A percentile compares a stretch with the other conserved stretches of the same genome.
Conservation (phyloP, 2,113 vertebrate genomes). For the Papio anubis region DNA sequence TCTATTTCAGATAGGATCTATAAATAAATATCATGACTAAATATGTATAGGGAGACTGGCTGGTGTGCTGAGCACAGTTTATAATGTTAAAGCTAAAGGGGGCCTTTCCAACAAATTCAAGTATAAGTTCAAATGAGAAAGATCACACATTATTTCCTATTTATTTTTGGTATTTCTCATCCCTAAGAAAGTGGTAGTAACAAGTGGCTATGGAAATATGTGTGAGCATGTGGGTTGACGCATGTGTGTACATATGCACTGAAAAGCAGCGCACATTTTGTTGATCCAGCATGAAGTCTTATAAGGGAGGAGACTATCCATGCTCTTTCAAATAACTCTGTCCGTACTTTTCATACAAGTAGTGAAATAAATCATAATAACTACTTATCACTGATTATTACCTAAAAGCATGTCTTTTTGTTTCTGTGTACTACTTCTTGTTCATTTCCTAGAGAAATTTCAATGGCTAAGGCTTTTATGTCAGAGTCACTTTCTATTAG, state of each 20-base stretch:
- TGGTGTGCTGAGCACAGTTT: not conserved
- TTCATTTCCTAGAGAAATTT: constrained; percentile 53
- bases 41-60: not conserved
- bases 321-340: not conserved
- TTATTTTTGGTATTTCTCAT: not conserved
- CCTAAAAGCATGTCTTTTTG: constrained; percentile 19
- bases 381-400: constrained; percentile 17
- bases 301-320: not conserved
- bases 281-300: not conserved
- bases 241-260: not conserved
- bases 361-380: not conserved
- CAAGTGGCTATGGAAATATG: not conserved
- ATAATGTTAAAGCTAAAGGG: not conserved
- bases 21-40: constrained; percentile 30
- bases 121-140: not conserved
- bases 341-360: not conserved
- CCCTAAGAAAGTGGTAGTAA: not conserved
- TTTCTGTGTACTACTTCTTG: constrained; percentile 28
- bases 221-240: not conserved
- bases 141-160: not conserved
- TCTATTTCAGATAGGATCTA: not conserved
- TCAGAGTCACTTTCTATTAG: not conserved
- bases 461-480: not conserved
- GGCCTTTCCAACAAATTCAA: not conserved
- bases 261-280: not conserved